Evolutionary conservation across 2,113 vertebrate genomes (phyloP).

Genomic region (Melanotaenia duboulayi): DNA sequence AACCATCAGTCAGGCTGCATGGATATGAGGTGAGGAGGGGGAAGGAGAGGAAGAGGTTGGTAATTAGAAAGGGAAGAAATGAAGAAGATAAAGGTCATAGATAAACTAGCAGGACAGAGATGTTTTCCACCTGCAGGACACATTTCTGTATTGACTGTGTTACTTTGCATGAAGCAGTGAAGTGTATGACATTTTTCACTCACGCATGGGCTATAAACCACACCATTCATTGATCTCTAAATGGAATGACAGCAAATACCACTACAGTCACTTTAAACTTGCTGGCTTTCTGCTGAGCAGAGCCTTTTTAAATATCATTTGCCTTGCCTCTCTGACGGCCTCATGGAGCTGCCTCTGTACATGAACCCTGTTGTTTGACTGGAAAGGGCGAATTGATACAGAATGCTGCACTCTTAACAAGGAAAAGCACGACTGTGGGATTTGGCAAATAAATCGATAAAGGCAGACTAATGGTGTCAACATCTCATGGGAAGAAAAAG

Average conservation of each 20-base stretch:
- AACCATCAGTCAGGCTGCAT: conserved; percentile 62
- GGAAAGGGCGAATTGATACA: conserved; percentile 49
- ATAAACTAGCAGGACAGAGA: conserved; percentile 50
- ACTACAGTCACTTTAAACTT: conserved; percentile 49
- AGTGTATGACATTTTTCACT: conserved; percentile 73
- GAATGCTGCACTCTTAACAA: neutral
- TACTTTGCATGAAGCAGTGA: conserved; percentile 37
- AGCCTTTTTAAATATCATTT: conserved; percentile 66
- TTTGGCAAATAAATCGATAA: conserved; percentile 36
- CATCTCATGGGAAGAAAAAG: conserved; percentile 34
- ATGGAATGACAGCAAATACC: conserved; percentile 59
- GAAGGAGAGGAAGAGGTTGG: conserved; percentile 21
- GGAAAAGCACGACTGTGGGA: conserved; percentile 21
- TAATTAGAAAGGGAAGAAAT: conserved; percentile 66
- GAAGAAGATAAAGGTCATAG: conserved; percentile 70
- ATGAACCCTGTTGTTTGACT: conserved; percentile 54
- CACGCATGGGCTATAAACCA: conserved; percentile 43
- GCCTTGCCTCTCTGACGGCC: conserved; percentile 27
- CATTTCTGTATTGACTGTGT: conserved; percentile 37
- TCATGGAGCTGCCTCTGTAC: conserved; percentile 18
- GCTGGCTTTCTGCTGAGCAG: conserved; percentile 39
- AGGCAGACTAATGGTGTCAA: conserved; percentile 24
- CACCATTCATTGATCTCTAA: conserved; percentile 64
- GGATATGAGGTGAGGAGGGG: conserved; percentile 36
- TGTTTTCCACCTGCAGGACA: conserved; percentile 24